These are phyloP conservation scores for Deilephila porcellus DNA, from an alignment of 2,888 invertebrate species.

Conservation along the genomic window DNA sequence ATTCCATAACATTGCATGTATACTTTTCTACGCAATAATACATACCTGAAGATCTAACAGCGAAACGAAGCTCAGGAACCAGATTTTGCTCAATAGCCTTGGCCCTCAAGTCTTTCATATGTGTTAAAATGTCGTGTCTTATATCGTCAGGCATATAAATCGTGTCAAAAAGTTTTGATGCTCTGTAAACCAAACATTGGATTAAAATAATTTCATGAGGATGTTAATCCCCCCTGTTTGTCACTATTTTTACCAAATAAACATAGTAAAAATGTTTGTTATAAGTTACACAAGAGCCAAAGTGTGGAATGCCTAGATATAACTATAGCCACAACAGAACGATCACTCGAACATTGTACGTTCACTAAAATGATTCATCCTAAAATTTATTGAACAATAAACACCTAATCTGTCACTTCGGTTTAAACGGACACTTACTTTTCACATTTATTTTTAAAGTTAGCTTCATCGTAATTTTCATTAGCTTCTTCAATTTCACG, in stretches of 20 bases:
- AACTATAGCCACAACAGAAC: no score
- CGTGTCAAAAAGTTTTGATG: constrained; percentile 67
- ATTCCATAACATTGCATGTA: neutral
- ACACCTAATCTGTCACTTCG: neutral
- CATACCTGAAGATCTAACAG: constrained; percentile 86
- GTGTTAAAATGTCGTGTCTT: constrained; percentile 59
- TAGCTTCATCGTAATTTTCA: constrained; percentile 72
- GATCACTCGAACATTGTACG: no score
- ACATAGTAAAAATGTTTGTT: no score
- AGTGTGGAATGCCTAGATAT: no score
- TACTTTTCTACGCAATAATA: neutral
- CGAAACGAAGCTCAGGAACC: constrained; percentile 77
- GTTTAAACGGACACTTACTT: constrained; percentile 46
- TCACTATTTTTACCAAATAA: no score
- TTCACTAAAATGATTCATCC: no score
- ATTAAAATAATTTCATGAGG: neutral
- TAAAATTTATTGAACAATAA: no score
- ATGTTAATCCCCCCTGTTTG: no score
- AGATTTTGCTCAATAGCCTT: constrained; percentile 58
- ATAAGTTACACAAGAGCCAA: no score
- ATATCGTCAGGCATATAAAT: constrained; percentile 72
- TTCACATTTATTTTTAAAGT: constrained; percentile 81
- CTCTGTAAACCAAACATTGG: constrained; percentile 59
- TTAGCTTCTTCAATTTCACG: constrained; percentile 80
- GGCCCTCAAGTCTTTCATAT: constrained; percentile 59